Evolutionary conservation across 1,140 invertebrate genomes (phyloP).

Genomic region (Lucilia cuprina): DNA sequence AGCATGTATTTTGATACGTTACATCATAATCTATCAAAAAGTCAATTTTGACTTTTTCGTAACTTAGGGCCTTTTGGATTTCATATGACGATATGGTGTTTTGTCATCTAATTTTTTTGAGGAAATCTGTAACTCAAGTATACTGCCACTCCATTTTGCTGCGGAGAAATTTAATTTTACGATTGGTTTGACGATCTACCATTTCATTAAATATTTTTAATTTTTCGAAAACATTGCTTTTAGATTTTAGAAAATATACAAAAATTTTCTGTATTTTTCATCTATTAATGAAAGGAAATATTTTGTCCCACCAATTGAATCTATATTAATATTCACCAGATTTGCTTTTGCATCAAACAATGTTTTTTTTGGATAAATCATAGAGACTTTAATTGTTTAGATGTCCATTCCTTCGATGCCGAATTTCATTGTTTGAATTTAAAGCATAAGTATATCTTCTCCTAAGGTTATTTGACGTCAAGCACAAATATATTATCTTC

Average conservation of each 20-base stretch:
- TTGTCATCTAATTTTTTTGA: neutral
- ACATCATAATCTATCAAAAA: too few species aligned
- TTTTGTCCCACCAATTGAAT: slow-evolving; percentile 48
- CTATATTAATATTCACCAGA: slow-evolving; percentile 44
- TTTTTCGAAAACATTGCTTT: slow-evolving; percentile 42
- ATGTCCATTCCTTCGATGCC: slow-evolving; percentile 34
- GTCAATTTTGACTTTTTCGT: too few species aligned
- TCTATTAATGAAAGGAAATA: slow-evolving; percentile 50
- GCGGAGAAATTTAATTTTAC: slow-evolving; percentile 24
- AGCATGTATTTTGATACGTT: too few species aligned
- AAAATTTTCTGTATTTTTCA: slow-evolving; percentile 56
- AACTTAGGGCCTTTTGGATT: too few species aligned
- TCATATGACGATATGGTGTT: neutral
- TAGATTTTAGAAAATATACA: slow-evolving; percentile 59
- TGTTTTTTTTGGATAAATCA: neutral
- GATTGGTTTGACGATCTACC: slow-evolving; percentile 23
- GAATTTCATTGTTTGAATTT: neutral
- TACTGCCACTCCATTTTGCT: slow-evolving; percentile 51
- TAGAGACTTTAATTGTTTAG: slow-evolving; percentile 30
- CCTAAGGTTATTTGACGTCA: neutral
- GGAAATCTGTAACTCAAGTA: slow-evolving; percentile 26
- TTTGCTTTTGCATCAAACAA: neutral
- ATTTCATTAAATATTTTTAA: slow-evolving; percentile 32
- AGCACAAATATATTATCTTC: neutral
- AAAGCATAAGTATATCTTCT: neutral